phyloP scores from a whole-genome alignment of 2,888 invertebrate species.

The Flabesymbios commensalis region DNA sequence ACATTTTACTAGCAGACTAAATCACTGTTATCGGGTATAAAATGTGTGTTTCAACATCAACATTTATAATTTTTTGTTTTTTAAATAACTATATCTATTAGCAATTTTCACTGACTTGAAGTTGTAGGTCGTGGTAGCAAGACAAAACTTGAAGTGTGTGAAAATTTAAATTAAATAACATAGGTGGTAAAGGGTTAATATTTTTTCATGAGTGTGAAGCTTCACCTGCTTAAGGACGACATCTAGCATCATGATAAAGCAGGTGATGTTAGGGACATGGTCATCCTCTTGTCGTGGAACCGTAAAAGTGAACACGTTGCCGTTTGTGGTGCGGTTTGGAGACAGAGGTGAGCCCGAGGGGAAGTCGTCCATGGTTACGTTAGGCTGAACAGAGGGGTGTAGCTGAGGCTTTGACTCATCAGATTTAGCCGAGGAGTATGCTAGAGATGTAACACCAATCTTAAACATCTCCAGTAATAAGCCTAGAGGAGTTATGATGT shows the following conservation, averaged over 20 bases:
- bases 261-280: conserved; percentile 73
- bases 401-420: no score
- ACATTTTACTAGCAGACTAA: no score
- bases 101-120: no score
- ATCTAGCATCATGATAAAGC: conserved; percentile 95
- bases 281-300: neutral
- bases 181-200: no score
- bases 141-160: no score
- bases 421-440: no score
- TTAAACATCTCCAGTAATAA: conserved; percentile 89
- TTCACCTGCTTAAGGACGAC: conserved; percentile 87
- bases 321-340: conserved; percentile 20
- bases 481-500: conserved; percentile 84
- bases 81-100: no score
- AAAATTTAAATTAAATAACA: no score
- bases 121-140: no score
- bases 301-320: neutral
- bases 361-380: conserved; percentile 14
- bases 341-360: conserved; percentile 44
- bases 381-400: conserved; percentile 26
- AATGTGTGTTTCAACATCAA: no score
- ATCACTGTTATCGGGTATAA: no score
- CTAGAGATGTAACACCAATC: conserved; percentile 73
- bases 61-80: no score
- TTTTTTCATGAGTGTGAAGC: neutral